phyloP scores from a whole-genome alignment of 2,797 vertebrate genomes.

The Peromyscus eremicus region DNA sequence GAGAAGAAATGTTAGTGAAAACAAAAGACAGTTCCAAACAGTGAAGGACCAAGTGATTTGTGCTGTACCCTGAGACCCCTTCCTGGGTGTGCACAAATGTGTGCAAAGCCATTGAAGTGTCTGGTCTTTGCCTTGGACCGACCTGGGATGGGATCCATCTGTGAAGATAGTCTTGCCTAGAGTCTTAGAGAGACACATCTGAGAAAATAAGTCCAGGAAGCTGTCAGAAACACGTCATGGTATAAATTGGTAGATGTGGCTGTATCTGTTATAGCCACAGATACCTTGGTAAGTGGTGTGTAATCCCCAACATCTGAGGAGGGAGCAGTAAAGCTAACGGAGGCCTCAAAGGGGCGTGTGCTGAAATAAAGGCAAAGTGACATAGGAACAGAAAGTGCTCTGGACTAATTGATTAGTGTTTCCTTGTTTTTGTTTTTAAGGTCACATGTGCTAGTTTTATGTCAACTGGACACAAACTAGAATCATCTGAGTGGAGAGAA shows the following conservation, averaged over 20 bases:
- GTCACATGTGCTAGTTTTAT: not conserved
- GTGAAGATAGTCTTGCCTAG: not conserved
- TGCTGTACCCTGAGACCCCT: not conserved
- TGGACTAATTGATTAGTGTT: not conserved
- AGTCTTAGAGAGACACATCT: not conserved
- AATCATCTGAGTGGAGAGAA: not conserved
- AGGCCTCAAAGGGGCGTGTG: not conserved
- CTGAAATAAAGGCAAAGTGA: slow-evolving; percentile 11
- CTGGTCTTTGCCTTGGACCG: not conserved
- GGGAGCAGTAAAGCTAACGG: not conserved
- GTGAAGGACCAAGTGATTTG: not conserved
- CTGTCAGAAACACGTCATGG: not conserved
- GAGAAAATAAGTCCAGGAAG: not conserved
- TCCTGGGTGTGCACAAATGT: not conserved
- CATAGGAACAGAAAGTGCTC: not conserved
- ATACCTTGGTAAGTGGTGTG: not conserved
- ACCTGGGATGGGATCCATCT: not conserved
- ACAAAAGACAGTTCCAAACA: not conserved
- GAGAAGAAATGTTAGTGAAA: slow-evolving; percentile 10
- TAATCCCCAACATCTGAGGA: not conserved
- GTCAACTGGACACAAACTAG: not conserved
- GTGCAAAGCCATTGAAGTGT: not conserved
- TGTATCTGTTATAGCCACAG: not conserved
- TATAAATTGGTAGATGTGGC: not conserved
- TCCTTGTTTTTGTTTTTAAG: not conserved